Conservation (phyloP, 2,113 vertebrate genomes). For the Alouatta palliata region DNA sequence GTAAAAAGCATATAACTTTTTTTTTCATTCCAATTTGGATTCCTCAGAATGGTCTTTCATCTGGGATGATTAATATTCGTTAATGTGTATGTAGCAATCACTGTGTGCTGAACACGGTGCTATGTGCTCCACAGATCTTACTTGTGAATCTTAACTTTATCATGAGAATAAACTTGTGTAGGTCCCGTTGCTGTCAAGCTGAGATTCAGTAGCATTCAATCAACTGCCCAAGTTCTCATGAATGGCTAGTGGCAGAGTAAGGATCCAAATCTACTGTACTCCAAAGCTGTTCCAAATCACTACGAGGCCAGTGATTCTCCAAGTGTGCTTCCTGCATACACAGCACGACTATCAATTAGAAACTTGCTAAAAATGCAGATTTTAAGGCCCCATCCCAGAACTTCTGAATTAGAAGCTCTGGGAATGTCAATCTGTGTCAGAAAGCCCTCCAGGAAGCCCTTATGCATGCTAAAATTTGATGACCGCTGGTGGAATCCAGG, state of each 20-base stretch:
- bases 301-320: background rate
- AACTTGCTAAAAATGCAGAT: background rate
- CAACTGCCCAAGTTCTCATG: background rate
- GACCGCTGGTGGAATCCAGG: background rate
- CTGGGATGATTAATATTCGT: background rate
- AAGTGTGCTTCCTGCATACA: background rate
- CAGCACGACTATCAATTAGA: background rate
- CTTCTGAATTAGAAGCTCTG: background rate
- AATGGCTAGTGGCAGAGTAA: background rate
- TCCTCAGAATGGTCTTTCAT: background rate
- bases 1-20: background rate
- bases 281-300: background rate
- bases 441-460: background rate
- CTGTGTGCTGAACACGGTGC: background rate
- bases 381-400: background rate
- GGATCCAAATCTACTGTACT: background rate
- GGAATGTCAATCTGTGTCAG: background rate
- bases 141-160: background rate
- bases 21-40: background rate
- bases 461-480: background rate
- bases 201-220: background rate
- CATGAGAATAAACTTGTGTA: background rate
- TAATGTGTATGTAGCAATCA: background rate
- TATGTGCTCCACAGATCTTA: background rate
- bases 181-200: background rate